Percentiles rank a stretch among this genome's conserved stretches.
Conservation (phyloP, 2,113 vertebrate species). For the Sander lucioperca region DNA sequence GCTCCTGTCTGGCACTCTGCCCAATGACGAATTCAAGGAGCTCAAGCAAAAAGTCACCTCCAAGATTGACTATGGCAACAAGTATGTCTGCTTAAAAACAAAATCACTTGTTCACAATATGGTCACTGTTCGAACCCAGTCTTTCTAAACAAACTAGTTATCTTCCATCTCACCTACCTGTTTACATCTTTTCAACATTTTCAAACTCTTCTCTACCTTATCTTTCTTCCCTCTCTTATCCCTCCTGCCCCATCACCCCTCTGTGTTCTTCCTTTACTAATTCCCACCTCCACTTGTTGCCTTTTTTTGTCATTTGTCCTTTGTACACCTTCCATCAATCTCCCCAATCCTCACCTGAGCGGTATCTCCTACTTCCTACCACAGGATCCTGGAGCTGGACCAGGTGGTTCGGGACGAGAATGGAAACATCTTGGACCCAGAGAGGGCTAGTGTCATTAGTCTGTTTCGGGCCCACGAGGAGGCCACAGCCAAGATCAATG, state of each 20-base stretch:
- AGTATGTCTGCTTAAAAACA: conserved; percentile 80
- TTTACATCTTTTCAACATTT: background rate
- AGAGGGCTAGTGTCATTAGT: conserved; percentile 93
- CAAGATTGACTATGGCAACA: conserved; percentile 98
- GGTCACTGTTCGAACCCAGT: background rate
- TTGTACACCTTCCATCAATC: conserved; percentile 10
- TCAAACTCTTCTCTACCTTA: background rate
- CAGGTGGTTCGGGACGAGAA: conserved; percentile 93
- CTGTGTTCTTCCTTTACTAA: background rate
- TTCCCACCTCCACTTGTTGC: background rate
- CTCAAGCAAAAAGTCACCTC: conserved; percentile 99
- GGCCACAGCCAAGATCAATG: conserved; percentile 92
- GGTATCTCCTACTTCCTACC: background rate
- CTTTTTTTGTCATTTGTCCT: conserved; percentile 11
- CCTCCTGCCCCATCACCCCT: background rate
- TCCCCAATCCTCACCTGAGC: background rate
- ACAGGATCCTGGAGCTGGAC: conserved; percentile 94
- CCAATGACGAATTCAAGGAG: conserved; percentile 96
- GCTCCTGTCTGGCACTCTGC: conserved; percentile 95
- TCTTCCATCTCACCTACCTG: background rate
- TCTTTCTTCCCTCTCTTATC: background rate
- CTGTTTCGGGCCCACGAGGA: conserved; percentile 95
- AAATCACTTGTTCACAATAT: background rate
- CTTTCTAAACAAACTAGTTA: background rate
- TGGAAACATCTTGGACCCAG: conserved; percentile 96